These are phyloP conservation scores for Lepeophtheirus salmonis DNA, from an alignment of 1,140 invertebrate species.

Conservation along the genomic window DNA sequence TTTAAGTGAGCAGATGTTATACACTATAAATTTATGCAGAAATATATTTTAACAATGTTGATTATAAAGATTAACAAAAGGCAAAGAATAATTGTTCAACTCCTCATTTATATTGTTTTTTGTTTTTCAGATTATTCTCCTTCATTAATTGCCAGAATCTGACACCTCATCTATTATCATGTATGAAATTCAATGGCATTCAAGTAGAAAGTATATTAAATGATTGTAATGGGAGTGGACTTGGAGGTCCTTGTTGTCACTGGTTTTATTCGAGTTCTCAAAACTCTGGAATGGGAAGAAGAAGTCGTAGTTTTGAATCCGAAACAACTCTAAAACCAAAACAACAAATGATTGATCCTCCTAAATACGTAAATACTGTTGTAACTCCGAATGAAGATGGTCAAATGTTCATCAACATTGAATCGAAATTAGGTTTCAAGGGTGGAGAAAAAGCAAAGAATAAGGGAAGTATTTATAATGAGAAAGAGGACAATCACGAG, in stretches of 20 bases:
- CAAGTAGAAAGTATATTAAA: neutral
- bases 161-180: neutral
- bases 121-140: too few species aligned
- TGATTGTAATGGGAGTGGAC: neutral
- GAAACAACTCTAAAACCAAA: too few species aligned
- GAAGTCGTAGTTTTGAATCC: neutral
- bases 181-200: neutral
- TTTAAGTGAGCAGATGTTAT: too few species aligned
- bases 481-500: too few species aligned
- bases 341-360: neutral
- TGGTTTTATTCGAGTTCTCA: neutral
- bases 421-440: neutral
- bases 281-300: neutral
- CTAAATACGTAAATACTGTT: neutral
- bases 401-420: neutral
- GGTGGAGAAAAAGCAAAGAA: neutral
- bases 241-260: neutral
- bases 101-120: too few species aligned
- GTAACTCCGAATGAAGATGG: neutral
- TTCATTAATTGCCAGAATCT: too few species aligned
- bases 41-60: too few species aligned
- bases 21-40: too few species aligned
- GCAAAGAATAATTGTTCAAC: too few species aligned
- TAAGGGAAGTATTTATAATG: neutral
- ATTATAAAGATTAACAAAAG: too few species aligned